These are phyloP conservation scores for Pluvianellus socialis DNA, from an alignment of 2,113 vertebrate genomes.

Conservation along the genomic window DNA sequence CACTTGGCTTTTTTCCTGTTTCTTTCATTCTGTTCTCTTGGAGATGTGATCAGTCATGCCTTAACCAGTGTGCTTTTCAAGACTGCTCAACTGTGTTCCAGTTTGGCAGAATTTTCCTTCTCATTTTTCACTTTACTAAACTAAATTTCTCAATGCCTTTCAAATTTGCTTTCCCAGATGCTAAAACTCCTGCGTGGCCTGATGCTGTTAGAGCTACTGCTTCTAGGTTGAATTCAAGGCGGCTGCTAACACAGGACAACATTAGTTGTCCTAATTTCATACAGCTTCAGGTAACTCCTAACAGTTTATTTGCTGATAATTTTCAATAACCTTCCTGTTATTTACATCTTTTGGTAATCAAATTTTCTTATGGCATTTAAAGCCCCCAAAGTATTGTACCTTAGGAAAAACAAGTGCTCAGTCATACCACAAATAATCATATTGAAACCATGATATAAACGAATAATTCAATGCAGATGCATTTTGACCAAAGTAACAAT, in stretches of 20 bases:
- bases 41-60: constrained; percentile 24
- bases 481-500: not conserved
- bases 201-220: not conserved
- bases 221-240: not conserved
- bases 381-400: not conserved
- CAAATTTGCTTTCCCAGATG: not conserved
- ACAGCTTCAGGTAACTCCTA: not conserved
- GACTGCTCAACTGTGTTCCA: not conserved
- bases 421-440: not conserved
- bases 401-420: not conserved
- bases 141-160: not conserved
- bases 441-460: not conserved
- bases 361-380: not conserved
- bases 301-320: not conserved
- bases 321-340: not conserved
- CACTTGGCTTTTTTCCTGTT: not conserved
- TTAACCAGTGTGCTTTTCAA: constrained; percentile 3
- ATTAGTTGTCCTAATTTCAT: not conserved
- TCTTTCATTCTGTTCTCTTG: constrained; percentile 14
- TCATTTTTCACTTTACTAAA: not conserved
- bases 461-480: not conserved
- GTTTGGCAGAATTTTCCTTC: not conserved
- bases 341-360: not conserved
- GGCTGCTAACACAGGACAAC: not conserved
- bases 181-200: not conserved